Conservation (phyloP, 2,797 vertebrate species). For the Thaleichthys pacificus region DNA sequence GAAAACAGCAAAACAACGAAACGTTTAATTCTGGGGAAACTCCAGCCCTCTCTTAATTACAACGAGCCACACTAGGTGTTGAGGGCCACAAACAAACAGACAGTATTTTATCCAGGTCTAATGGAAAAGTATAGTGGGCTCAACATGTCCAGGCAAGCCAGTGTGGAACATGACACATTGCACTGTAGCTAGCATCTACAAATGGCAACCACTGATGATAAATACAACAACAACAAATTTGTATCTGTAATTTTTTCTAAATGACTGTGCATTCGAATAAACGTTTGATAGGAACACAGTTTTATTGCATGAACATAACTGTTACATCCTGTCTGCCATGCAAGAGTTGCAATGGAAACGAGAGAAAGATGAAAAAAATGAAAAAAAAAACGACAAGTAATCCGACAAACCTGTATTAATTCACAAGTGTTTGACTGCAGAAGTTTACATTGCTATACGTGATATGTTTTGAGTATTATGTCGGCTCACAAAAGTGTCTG, state of each 20-base stretch:
- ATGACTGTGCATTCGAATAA: no score
- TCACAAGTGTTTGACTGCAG: not conserved
- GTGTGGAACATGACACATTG: slow-evolving; percentile 36
- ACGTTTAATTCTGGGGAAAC: no score
- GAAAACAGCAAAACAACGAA: no score
- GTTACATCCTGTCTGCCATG: no score
- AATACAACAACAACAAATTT: not conserved
- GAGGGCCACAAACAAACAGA: not conserved
- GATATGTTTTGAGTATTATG: not conserved
- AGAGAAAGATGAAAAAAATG: no score
- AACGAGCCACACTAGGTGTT: not conserved
- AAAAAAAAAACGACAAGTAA: no score
- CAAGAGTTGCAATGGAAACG: no score
- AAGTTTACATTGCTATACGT: not conserved
- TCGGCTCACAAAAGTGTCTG: not conserved
- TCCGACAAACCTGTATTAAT: not conserved
- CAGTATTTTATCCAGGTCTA: not conserved
- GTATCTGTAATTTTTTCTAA: no score
- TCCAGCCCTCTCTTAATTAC: not conserved
- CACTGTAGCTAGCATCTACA: slow-evolving; percentile 24
- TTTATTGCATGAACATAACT: no score
- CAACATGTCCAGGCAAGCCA: slow-evolving; percentile 38
- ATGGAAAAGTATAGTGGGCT: slow-evolving; percentile 10
- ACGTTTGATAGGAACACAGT: no score
- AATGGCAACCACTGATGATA: slow-evolving; percentile 18